phyloP scores from a whole-genome alignment of 2,797 vertebrate species.

The Anguilla marmorata region DNA sequence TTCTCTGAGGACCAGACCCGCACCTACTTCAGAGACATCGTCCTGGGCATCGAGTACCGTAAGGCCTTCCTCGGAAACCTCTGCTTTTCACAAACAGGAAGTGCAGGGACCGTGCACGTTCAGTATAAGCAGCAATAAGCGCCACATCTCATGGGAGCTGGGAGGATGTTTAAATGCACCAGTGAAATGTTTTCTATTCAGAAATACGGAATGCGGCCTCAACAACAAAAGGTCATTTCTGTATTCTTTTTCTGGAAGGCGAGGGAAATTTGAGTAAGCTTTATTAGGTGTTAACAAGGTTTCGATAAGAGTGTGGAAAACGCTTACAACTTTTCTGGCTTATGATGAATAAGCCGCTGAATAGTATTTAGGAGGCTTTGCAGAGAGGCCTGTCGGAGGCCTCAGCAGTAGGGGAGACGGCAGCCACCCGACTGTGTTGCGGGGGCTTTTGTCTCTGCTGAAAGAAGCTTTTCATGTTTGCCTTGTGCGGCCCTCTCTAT shows the following conservation, averaged over 20 bases:
- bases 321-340: constrained; percentile 28
- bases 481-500: background rate
- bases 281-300: background rate
- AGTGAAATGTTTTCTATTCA: background rate
- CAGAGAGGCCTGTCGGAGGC: constrained; percentile 12
- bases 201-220: background rate
- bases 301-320: constrained; percentile 18
- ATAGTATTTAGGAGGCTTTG: background rate
- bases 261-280: constrained; percentile 10
- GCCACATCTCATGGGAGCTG: background rate
- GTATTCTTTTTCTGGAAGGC: background rate
- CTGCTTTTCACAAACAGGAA: background rate
- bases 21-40: constrained; percentile 88
- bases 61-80: constrained; percentile 65
- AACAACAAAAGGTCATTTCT: background rate
- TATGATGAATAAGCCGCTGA: constrained; percentile 7
- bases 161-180: background rate
- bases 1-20: constrained; percentile 88
- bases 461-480: constrained; percentile 13
- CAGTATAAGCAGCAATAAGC: background rate
- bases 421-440: constrained; percentile 34
- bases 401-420: constrained; percentile 28
- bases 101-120: background rate
- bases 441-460: background rate
- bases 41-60: constrained; percentile 96